Conservation (phyloP, 1,140 invertebrate species). For the Aphaenogaster rudis region DNA sequence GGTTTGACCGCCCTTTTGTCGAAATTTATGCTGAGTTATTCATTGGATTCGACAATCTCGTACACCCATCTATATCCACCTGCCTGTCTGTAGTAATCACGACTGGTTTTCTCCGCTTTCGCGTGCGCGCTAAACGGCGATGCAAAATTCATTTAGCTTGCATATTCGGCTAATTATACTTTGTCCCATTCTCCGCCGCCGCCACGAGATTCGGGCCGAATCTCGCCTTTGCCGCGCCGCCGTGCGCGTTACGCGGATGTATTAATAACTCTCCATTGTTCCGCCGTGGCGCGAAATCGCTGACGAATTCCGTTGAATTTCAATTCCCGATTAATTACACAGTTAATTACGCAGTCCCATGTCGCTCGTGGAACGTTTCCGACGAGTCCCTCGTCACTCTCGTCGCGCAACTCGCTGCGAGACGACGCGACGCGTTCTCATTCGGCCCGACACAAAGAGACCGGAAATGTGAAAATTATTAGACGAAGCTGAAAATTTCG, state of each 20-base stretch:
- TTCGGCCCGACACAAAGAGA: background rate
- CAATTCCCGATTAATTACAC: slow-evolving; percentile 57
- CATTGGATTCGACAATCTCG: slow-evolving; percentile 19
- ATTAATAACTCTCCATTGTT: slow-evolving; percentile 59
- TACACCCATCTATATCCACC: background rate
- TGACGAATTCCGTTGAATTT: slow-evolving; percentile 55
- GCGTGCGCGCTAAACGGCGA: slow-evolving; percentile 43
- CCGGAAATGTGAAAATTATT: background rate
- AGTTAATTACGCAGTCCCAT: slow-evolving; percentile 44
- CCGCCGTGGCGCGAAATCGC: slow-evolving; percentile 21
- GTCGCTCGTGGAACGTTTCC: slow-evolving; percentile 22
- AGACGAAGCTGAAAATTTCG: background rate
- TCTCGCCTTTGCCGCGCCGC: background rate
- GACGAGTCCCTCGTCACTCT: slow-evolving; percentile 13
- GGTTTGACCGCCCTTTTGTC: background rate
- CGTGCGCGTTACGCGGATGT: slow-evolving; percentile 33
- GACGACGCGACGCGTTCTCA: background rate
- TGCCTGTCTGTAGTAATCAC: slow-evolving; percentile 9
- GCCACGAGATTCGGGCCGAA: background rate
- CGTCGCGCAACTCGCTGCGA: background rate
- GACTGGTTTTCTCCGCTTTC: slow-evolving; percentile 25
- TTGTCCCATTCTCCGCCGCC: slow-evolving; percentile 30
- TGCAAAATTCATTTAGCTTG: slow-evolving; percentile 61
- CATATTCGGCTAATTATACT: slow-evolving; percentile 60
- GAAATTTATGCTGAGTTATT: slow-evolving; percentile 44